A percentile compares a stretch with the other conserved stretches of the same genome.
Conservation (phyloP, 2,113 vertebrate species). For the Pituophis catenifer region DNA sequence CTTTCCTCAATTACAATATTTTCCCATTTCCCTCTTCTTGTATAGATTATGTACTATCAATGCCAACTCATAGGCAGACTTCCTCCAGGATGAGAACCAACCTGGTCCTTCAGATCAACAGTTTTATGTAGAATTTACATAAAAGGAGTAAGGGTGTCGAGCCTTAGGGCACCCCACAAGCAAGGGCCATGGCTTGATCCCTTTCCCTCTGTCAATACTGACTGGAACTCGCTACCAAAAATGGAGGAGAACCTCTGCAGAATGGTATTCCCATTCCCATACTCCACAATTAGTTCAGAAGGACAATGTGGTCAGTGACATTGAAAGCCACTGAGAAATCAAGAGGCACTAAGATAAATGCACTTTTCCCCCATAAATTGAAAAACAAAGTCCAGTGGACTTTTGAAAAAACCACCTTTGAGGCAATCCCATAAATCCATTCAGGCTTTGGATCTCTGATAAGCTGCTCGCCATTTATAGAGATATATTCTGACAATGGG, state of each 20-base stretch:
- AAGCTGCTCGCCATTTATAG: not conserved
- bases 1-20: not conserved
- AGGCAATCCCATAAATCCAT: not conserved
- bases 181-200: not conserved
- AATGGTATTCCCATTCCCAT: not conserved
- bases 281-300: not conserved
- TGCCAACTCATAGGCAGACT: not conserved
- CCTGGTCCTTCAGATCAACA: not conserved
- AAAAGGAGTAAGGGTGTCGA: not conserved
- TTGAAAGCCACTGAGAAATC: not conserved
- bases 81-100: not conserved
- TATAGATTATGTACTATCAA: not conserved
- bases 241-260: not conserved
- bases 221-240: not conserved
- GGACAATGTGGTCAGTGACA: not conserved
- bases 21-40: slow-evolving; percentile 24
- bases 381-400: not conserved
- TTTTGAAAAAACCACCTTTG: not conserved
- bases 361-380: not conserved
- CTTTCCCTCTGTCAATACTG: not conserved
- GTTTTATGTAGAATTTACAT: not conserved
- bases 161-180: not conserved
- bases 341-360: not conserved
- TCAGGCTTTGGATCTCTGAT: not conserved
- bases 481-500: not conserved